A percentile compares a stretch with the other conserved stretches of the same genome.
Conservation (phyloP, 1,140 invertebrate genomes). For the Pristionchus pacificus region DNA sequence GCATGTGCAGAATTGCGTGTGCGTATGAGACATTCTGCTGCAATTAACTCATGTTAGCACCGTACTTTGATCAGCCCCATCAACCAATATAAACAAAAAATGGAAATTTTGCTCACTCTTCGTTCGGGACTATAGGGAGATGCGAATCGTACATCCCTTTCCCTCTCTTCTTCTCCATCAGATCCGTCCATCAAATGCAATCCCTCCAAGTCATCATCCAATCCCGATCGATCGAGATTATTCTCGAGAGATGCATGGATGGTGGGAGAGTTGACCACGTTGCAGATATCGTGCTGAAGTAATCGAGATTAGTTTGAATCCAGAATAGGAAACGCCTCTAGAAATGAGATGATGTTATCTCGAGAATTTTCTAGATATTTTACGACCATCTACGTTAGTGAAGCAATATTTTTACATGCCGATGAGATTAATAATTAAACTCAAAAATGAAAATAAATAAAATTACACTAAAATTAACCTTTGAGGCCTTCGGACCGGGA, state of each 20-base stretch:
- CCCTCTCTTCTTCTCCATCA: constrained; percentile 1
- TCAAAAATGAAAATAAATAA: too few species aligned
- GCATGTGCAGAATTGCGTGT: constrained; percentile 28
- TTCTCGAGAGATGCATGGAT: constrained; percentile 38
- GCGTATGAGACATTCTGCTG: constrained; percentile 27
- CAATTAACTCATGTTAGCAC: not conserved
- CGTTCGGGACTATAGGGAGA: not conserved
- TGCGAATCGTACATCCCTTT: not conserved
- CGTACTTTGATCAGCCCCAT: not conserved
- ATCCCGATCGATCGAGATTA: constrained; percentile 23
- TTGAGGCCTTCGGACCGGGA: constrained; percentile 31
- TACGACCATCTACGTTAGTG: too few species aligned
- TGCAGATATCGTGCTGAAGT: constrained; percentile 13
- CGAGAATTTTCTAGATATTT: too few species aligned
- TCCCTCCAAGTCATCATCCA: constrained; percentile 2
- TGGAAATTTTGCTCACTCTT: constrained; percentile 1
- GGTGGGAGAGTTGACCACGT: constrained; percentile 35
- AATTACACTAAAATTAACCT: constrained; percentile 1
- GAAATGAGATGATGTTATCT: too few species aligned
- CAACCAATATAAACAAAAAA: not conserved
- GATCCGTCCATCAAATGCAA: too few species aligned
- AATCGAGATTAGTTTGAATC: not conserved
- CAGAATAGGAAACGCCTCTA: not conserved
- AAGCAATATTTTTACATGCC: too few species aligned
- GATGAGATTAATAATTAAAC: too few species aligned